These are phyloP conservation scores for Bufo gargarizans DNA, from an alignment of 2,113 vertebrate genomes.

Conservation along the genomic window DNA sequence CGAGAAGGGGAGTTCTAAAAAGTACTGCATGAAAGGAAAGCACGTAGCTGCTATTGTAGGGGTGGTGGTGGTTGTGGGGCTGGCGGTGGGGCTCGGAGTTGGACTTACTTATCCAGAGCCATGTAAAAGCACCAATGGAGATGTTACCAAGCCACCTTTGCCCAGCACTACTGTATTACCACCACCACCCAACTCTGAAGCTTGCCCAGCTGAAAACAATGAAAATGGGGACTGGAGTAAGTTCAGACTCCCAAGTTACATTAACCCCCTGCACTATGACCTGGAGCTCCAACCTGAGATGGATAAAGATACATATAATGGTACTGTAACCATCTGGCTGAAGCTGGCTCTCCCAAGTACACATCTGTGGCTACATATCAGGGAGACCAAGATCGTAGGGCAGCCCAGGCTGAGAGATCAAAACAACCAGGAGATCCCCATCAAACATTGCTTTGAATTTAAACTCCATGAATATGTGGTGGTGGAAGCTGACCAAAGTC, in stretches of 20 bases:
- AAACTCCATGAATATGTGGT: constrained; percentile 84
- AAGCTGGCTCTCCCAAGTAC: constrained; percentile 66
- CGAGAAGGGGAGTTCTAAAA: constrained; percentile 67
- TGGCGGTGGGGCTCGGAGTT: constrained; percentile 86
- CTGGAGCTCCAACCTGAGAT: constrained; percentile 84
- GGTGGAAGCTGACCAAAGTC: constrained; percentile 66
- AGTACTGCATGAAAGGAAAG: constrained; percentile 80
- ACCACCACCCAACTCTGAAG: constrained; percentile 55
- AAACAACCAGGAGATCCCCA: constrained; percentile 58
- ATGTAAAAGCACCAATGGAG: constrained; percentile 47
- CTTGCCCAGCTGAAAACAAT: constrained; percentile 75
- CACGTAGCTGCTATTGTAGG: constrained; percentile 83
- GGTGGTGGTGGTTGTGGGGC: constrained; percentile 71
- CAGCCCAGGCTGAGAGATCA: constrained; percentile 70
- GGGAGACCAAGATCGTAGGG: constrained; percentile 80
- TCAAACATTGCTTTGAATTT: constrained; percentile 85
- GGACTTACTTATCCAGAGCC: constrained; percentile 75
- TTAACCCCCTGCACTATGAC: constrained; percentile 85
- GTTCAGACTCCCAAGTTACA: constrained; percentile 83
- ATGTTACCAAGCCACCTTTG: not conserved
- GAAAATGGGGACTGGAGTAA: constrained; percentile 77
- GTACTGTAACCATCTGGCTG: constrained; percentile 78
- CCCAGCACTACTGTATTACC: not conserved
- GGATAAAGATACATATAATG: constrained; percentile 79
- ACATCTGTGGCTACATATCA: constrained; percentile 90